Evolutionary conservation across 2,113 vertebrate genomes (phyloP).

Genomic region (Reinhardtius hippoglossoides): DNA sequence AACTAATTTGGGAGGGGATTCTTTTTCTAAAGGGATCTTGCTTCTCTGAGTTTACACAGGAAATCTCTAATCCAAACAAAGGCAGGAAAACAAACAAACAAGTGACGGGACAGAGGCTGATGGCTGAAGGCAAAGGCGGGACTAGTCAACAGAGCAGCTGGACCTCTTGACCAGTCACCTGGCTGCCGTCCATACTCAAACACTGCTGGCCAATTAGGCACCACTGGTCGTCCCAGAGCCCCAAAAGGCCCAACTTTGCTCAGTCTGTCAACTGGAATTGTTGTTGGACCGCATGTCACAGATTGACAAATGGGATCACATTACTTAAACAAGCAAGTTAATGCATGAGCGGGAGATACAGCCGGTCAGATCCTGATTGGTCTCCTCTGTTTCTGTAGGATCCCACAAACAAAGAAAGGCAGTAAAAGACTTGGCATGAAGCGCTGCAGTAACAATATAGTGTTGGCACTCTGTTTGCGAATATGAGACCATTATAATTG

Average conservation of each 20-base stretch:
- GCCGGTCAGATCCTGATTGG: conserved; percentile 9
- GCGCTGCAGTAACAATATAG: conserved; percentile 10
- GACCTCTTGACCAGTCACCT: conserved; percentile 63
- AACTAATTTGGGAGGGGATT: conserved; percentile 36
- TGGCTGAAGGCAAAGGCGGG: conserved; percentile 35
- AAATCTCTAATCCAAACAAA: conserved; percentile 77
- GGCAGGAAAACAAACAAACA: conserved; percentile 79
- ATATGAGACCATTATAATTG: conserved; percentile 39
- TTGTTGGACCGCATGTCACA: conserved; percentile 59
- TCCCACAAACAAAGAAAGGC: background rate
- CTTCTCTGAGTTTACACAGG: conserved; percentile 67
- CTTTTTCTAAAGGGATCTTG: background rate
- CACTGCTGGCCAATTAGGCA: conserved; percentile 61
- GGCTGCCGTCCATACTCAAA: conserved; percentile 58
- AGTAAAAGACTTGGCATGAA: conserved; percentile 1
- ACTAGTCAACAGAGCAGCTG: conserved; percentile 45
- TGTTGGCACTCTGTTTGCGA: conserved; percentile 8
- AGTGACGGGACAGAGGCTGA: conserved; percentile 44
- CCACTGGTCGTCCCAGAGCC: conserved; percentile 27
- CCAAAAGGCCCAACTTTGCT: conserved; percentile 44
- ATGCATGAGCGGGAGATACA: conserved; percentile 51
- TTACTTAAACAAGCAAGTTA: conserved; percentile 70
- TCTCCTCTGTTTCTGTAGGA: conserved; percentile 24
- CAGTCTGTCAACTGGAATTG: conserved; percentile 57
- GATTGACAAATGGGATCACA: conserved; percentile 65